Conservation (phyloP, 1,140 invertebrate species). For the Gyrodactylus salaris region DNA sequence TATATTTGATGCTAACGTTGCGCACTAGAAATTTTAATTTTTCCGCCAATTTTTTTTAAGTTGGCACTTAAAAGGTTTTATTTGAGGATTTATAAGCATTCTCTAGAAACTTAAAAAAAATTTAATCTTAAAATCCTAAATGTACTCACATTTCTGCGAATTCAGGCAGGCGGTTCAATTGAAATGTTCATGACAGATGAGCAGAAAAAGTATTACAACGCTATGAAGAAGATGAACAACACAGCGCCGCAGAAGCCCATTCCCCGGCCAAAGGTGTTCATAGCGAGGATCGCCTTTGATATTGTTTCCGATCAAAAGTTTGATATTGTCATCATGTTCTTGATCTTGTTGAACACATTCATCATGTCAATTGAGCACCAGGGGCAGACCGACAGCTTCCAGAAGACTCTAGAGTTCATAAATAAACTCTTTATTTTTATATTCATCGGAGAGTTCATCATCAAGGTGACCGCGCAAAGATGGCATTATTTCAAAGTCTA, state of each 20-base stretch:
- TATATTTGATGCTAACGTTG: not conserved
- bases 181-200: conserved; percentile 99
- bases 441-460: conserved; percentile 75
- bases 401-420: conserved; percentile 39
- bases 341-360: conserved; percentile 88
- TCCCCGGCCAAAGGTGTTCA: conserved; percentile 39
- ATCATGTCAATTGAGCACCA: conserved; percentile 92
- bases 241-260: conserved; percentile 90
- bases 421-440: conserved; percentile 91
- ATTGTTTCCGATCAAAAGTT: conserved; percentile 89
- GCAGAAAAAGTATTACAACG: conserved; percentile 98
- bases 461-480: conserved; percentile 77
- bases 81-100: too few relatives aligned
- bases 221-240: conserved; percentile 96
- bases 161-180: conserved; percentile 52
- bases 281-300: conserved; percentile 75
- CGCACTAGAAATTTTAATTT: too few relatives aligned
- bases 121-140: too few relatives aligned
- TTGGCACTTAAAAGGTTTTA: too few relatives aligned
- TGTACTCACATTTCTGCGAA: too few relatives aligned
- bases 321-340: conserved; percentile 95
- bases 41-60: too few relatives aligned
- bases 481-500: conserved; percentile 94
- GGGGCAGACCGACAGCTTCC: conserved; percentile 44
- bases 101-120: too few relatives aligned